Conservation (phyloP, 2,113 vertebrate species). For the Cardinalis cardinalis region DNA sequence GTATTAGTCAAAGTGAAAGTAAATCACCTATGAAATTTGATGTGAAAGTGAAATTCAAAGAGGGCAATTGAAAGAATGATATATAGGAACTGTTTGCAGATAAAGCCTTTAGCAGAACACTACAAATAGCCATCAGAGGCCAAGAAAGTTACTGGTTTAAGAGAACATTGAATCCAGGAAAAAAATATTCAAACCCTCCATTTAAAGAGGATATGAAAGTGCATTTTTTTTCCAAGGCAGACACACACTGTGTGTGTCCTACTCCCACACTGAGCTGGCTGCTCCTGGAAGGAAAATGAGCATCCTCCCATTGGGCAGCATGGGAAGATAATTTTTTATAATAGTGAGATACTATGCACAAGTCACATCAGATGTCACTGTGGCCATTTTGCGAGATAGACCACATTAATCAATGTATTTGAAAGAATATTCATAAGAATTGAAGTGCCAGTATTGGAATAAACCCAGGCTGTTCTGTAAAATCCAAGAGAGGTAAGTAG, state of each 20-base stretch:
- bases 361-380: not conserved
- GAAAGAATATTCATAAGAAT: not conserved
- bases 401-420: not conserved
- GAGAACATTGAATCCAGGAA: not conserved
- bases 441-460: not conserved
- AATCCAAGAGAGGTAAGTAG: not conserved
- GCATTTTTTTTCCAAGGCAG: not conserved
- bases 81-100: not conserved
- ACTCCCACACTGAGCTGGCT: not conserved
- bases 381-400: not conserved
- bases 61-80: constrained; percentile 8
- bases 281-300: not conserved
- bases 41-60: constrained; percentile 42
- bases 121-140: not conserved
- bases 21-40: constrained; percentile 51
- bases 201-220: not conserved
- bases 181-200: constrained; percentile 1
- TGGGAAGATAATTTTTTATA: not conserved
- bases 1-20: constrained; percentile 36
- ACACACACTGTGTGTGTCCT: not conserved
- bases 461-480: not conserved
- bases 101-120: not conserved
- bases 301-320: not conserved
- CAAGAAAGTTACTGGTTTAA: constrained; percentile 22
- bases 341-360: not conserved